Evolutionary conservation across 2,797 vertebrate genomes (phyloP), one percentile per base, ranked within the genome.

Genomic region (Sebastes alutus): DNA sequence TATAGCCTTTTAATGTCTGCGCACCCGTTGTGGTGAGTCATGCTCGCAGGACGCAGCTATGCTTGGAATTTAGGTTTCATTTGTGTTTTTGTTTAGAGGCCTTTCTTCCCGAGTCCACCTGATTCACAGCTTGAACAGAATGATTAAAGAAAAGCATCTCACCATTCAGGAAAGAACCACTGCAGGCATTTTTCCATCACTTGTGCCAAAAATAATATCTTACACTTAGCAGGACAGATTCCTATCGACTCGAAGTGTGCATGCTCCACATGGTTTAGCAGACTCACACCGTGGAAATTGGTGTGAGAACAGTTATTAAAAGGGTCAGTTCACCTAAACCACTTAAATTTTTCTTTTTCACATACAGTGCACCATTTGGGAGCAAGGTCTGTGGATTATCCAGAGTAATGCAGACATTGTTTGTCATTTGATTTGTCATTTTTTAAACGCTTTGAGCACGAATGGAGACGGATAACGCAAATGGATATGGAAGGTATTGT

Each of bases 41-140:
- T 11, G 75, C 81, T 89, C 84, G 81, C 78, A 80, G 88, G 82
- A 85, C 83, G 33, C 61, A 90, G 88, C 87, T 93, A 93, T 92
- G 93, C 82, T 14, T 33, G 93, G 92, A 90, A 94, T 94, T 84
- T 38, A 30, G 79, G 77, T 75, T 90, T 90, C 78, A 66, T 85
- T 84, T 78, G 70, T 82, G 63, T 80, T 84, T 85, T 86, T 90
- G 77, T 89, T 88, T 84, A 10, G 84, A 74, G 60, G 2, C 42
- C 14, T 77, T 83, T 82, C 74, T 74, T n/a, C 65, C 61, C 65
- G 61, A 33, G 66, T 77, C 81, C 82, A 89, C 89, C 82, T 86
- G 83, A 87, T 62, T 87, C 88, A 78, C 86, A 88, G 87, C 72
- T 76, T 74, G 83, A 72, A 42, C 38, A 42, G 38, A 42, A 58